Evolutionary conservation across 2,888 invertebrate genomes (phyloP).

Genomic region (Zeuzera pyrina): DNA sequence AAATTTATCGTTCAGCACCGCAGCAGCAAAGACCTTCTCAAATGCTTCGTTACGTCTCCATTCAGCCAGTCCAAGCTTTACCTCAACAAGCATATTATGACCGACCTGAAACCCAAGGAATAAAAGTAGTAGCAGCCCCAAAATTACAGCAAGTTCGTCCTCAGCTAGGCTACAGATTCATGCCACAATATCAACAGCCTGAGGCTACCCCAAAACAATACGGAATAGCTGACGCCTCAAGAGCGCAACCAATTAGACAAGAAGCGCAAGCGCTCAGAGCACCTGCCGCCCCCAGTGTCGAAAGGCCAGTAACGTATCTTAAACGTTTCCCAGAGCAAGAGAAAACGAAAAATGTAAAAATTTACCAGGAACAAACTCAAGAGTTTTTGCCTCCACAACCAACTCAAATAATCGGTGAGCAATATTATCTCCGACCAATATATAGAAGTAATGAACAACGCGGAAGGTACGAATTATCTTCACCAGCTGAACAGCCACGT

Average conservation of each 20-base stretch:
- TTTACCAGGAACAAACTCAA: slow-evolving; percentile 39
- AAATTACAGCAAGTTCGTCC: slow-evolving; percentile 41
- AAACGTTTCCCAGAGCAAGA: slow-evolving; percentile 56
- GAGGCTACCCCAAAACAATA: slow-evolving; percentile 57
- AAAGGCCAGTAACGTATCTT: slow-evolving; percentile 54
- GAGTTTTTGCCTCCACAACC: slow-evolving; percentile 34
- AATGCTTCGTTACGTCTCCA: slow-evolving; percentile 41
- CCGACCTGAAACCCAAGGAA: slow-evolving; percentile 52
- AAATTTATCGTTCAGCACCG: slow-evolving; percentile 19
- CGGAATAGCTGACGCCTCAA: slow-evolving; percentile 46
- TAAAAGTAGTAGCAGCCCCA: slow-evolving; percentile 61
- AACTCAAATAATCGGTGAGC: slow-evolving; percentile 41
- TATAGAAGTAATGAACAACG: slow-evolving; percentile 52
- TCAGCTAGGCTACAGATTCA: slow-evolving; percentile 39
- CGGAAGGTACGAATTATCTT: slow-evolving; percentile 37
- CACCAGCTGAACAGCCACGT: slow-evolving; percentile 36
- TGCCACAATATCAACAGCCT: slow-evolving; percentile 49
- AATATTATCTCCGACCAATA: slow-evolving; percentile 51
- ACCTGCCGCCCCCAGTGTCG: slow-evolving; percentile 36
- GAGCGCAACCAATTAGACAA: slow-evolving; percentile 38
- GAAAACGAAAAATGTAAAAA: slow-evolving; percentile 47
- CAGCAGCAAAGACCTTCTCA: slow-evolving; percentile 44
- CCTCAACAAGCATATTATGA: slow-evolving; percentile 44
- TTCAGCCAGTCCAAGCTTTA: slow-evolving; percentile 30
- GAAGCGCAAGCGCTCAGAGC: slow-evolving; percentile 38